phyloP scores from a whole-genome alignment of 2,888 invertebrate genomes.

The Ormyrus labotus region DNA sequence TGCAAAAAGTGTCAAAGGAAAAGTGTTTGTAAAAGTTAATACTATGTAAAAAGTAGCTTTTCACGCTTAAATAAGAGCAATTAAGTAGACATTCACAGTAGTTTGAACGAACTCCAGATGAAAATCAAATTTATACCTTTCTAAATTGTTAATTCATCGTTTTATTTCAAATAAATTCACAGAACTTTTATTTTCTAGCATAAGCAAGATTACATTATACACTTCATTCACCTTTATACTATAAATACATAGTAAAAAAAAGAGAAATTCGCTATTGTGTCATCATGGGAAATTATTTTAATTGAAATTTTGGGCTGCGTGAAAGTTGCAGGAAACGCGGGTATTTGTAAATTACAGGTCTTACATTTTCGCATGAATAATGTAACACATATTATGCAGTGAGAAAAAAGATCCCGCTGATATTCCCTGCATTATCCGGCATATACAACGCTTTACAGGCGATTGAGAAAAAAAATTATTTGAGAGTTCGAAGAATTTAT shows the following conservation, averaged over 20 bases:
- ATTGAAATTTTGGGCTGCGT: constrained; percentile 48
- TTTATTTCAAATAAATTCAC: too few relatives aligned
- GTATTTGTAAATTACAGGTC: constrained; percentile 45
- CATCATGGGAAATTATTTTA: constrained; percentile 50
- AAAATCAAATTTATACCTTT: too few relatives aligned
- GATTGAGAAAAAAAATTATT: not conserved
- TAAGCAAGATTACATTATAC: not conserved
- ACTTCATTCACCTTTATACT: constrained; percentile 1
- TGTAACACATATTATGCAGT: constrained; percentile 44
- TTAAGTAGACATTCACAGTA: too few relatives aligned
- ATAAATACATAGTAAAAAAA: constrained; percentile 28
- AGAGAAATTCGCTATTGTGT: constrained; percentile 46
- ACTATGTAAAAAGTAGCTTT: too few relatives aligned
- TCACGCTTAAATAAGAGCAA: too few relatives aligned
- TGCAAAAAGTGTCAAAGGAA: too few relatives aligned
- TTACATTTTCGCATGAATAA: constrained; percentile 51
- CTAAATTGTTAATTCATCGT: too few relatives aligned
- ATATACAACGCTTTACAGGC: not conserved
- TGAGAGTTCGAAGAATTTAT: too few relatives aligned
- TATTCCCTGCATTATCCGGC: not conserved
- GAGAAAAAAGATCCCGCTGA: constrained; percentile 28
- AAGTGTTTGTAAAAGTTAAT: too few relatives aligned
- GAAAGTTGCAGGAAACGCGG: constrained; percentile 45
- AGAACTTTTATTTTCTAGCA: not conserved
- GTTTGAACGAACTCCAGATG: too few relatives aligned